phyloP scores from a whole-genome alignment of 2,888 invertebrate species.

The Dendrolimus houi region DNA sequence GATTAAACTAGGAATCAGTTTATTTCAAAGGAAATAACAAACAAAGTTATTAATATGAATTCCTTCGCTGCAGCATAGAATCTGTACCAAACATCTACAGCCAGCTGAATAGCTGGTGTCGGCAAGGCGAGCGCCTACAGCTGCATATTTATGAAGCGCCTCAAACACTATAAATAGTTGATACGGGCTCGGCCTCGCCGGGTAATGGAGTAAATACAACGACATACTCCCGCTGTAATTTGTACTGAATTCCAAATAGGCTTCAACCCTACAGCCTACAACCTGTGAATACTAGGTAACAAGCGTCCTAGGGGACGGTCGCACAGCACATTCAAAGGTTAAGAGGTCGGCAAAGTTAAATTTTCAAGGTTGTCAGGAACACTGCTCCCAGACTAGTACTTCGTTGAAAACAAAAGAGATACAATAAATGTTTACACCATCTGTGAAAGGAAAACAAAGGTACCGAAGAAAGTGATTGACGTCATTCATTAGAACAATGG shows the following conservation, averaged over 20 bases:
- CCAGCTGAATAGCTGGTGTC: slow-evolving; percentile 72
- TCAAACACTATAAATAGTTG: slow-evolving; percentile 77
- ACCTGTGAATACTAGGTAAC: neutral
- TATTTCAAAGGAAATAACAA: too few species aligned
- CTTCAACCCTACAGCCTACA: slow-evolving; percentile 3
- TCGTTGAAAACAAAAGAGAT: neutral
- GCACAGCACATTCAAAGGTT: neutral
- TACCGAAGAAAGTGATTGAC: neutral
- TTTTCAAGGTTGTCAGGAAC: neutral
- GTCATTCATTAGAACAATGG: neutral
- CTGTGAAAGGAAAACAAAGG: neutral
- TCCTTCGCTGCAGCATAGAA: neutral
- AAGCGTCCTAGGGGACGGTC: neutral
- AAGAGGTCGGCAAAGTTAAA: neutral
- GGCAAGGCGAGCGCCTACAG: slow-evolving; percentile 74
- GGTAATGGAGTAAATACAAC: slow-evolving; percentile 72
- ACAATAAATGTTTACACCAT: neutral
- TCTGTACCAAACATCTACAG: slow-evolving; percentile 17
- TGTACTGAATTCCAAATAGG: slow-evolving; percentile 30
- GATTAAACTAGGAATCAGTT: too few species aligned
- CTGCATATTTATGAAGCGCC: slow-evolving; percentile 77
- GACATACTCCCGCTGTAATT: slow-evolving; percentile 42
- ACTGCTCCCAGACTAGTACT: neutral
- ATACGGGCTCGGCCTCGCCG: slow-evolving; percentile 61
- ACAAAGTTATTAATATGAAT: too few species aligned